Evolutionary conservation across 2,797 vertebrate genomes (phyloP), one percentile per base, ranked within the genome.

Genomic region (Emydoidea blandingii): DNA sequence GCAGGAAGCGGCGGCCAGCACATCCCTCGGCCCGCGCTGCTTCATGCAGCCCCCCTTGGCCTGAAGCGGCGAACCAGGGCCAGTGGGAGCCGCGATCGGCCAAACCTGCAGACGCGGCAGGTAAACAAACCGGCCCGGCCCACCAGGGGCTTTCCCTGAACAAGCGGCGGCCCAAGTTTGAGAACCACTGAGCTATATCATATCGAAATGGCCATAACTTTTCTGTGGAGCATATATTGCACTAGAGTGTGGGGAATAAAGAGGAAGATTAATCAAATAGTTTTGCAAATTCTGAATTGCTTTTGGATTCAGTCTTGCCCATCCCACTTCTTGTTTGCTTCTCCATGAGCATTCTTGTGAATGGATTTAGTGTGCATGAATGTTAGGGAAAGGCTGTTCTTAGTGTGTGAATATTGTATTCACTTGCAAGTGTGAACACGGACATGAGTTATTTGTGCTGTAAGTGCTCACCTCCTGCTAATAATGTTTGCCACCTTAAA

Each of bases 371-470:
- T 80, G 85, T 78, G 2, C 53, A 29, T 2, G 3, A 25, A 41
- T 0, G 0, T 23, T 6, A n/a, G 37, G 12, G 23, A 80, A 21
- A 5, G 25, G 6, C 2, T 0, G 2, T 59, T 62, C 59, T 62
- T 91, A 79, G 7, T 52, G 23, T 50, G 57, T 27, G 62, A 2
- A 31, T 19, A 41, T 92, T 85, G 65, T 80, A 15, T 83, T 49
- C 11, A 41, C 18, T 83, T 47, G 14, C 18, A 76, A 44, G 2
- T 74, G 83, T 62, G 76, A 80, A 56, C 4, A n/a, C 25, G 68
- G 19, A 11, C 37, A 54, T 8, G 81, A 11, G 2, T 2, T 29
- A 21, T 29, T 74, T 56, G 15, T 34, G 6, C 41, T 65, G 31
- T 14, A 50, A 54, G 21, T 2, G 82, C 87, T 91, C 72, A 2